Evolutionary conservation across 2,113 vertebrate genomes (phyloP).

Genomic region (Cyphomyrus discorhynchus): DNA sequence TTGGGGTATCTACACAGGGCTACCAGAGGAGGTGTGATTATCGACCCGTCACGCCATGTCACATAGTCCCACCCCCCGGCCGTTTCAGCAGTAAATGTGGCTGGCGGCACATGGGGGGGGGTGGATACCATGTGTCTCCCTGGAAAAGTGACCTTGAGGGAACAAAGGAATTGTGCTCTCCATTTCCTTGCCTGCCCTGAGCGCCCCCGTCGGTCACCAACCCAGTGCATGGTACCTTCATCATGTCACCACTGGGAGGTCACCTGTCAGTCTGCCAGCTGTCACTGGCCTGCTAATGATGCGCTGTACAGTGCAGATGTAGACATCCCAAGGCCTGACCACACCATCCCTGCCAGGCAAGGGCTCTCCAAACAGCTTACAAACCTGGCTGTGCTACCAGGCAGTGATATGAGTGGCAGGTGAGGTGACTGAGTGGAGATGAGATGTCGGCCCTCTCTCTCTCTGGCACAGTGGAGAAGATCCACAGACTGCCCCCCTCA

Average conservation of each 20-base stretch:
- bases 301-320: background rate
- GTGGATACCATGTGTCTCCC: background rate
- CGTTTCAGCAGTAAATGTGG: background rate
- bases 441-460: background rate
- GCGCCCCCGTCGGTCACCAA: background rate
- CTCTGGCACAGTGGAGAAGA: background rate
- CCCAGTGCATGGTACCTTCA: background rate
- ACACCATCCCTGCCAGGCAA: background rate
- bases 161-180: background rate
- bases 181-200: background rate
- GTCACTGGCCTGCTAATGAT: background rate
- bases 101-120: background rate
- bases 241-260: background rate
- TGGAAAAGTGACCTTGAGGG: constrained; percentile 16
- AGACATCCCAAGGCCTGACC: background rate
- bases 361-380: background rate
- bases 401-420: background rate
- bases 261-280: background rate
- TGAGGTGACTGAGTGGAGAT: background rate
- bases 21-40: background rate
- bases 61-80: background rate
- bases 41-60: background rate
- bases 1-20: background rate
- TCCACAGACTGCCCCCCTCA: background rate
- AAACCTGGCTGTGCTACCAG: background rate